Evolutionary conservation across 2,888 invertebrate genomes (phyloP).

Genomic region (Dynastes maya): DNA sequence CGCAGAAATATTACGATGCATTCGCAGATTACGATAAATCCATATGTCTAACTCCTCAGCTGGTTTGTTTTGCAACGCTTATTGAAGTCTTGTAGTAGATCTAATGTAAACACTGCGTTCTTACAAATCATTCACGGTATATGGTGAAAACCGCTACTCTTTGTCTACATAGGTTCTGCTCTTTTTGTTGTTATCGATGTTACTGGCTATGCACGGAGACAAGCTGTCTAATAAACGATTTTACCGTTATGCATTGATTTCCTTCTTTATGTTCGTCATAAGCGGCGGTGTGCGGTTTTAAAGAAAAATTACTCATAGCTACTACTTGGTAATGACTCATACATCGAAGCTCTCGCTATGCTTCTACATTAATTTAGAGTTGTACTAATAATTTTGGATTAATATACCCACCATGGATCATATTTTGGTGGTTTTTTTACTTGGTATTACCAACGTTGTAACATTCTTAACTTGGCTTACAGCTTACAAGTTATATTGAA

Average conservation of each 20-base stretch:
- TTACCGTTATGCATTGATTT: slow-evolving; percentile 17
- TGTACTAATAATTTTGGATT: too few relatives aligned
- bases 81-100: neutral
- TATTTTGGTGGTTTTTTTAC: too few relatives aligned
- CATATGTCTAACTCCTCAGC: neutral
- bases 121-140: too few relatives aligned
- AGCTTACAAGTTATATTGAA: too few relatives aligned
- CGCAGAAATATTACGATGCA: slow-evolving; percentile 4
- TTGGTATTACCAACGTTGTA: too few relatives aligned
- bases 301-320: slow-evolving; percentile 47
- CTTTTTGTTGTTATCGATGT: slow-evolving; percentile 12
- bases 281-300: slow-evolving; percentile 1
- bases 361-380: too few relatives aligned
- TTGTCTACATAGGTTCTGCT: neutral
- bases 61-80: neutral
- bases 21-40: neutral
- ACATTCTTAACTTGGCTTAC: too few relatives aligned
- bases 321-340: slow-evolving; percentile 49
- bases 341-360: neutral
- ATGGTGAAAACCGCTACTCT: neutral
- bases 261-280: slow-evolving; percentile 23
- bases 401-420: too few relatives aligned
- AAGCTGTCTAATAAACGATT: slow-evolving; percentile 17
- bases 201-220: slow-evolving; percentile 30
- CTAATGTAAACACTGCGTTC: neutral